phyloP scores from a whole-genome alignment of 2,113 vertebrate genomes.

The Sakesphorus luctuosus region DNA sequence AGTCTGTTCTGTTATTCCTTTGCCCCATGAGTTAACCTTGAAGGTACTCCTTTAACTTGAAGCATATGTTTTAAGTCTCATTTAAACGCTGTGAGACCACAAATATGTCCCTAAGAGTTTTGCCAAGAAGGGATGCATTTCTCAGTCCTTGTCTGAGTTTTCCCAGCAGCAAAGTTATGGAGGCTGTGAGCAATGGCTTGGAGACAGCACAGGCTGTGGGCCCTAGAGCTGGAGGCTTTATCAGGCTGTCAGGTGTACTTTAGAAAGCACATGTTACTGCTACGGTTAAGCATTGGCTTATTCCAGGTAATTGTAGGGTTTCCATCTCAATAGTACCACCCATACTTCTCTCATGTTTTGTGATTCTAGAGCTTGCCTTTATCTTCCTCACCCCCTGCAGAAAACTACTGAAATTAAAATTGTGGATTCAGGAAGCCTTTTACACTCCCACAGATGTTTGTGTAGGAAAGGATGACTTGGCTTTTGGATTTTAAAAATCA shows the following conservation, averaged over 20 bases:
- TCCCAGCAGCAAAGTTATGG: neutral
- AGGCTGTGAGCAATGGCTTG: neutral
- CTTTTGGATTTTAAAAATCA: neutral
- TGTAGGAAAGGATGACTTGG: constrained; percentile 19
- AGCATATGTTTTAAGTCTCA: neutral
- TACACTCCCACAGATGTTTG: constrained; percentile 11
- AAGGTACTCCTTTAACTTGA: neutral
- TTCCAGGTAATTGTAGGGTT: neutral
- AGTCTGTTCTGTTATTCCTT: neutral
- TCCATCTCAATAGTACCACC: neutral
- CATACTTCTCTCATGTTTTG: neutral
- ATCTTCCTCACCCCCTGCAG: neutral
- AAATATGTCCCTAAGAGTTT: neutral
- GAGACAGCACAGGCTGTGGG: neutral
- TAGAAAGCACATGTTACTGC: neutral
- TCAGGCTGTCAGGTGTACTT: neutral
- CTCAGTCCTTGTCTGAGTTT: neutral
- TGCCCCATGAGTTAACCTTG: neutral
- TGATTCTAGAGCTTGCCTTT: neutral
- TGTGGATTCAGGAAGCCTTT: neutral
- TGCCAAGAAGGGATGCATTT: neutral
- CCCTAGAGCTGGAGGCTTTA: neutral
- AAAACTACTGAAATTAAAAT: neutral
- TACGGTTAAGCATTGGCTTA: neutral
- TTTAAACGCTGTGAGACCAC: neutral